Evolutionary conservation across 2,888 invertebrate species (phyloP).

Genomic region (Cryptophagus acutangulus): DNA sequence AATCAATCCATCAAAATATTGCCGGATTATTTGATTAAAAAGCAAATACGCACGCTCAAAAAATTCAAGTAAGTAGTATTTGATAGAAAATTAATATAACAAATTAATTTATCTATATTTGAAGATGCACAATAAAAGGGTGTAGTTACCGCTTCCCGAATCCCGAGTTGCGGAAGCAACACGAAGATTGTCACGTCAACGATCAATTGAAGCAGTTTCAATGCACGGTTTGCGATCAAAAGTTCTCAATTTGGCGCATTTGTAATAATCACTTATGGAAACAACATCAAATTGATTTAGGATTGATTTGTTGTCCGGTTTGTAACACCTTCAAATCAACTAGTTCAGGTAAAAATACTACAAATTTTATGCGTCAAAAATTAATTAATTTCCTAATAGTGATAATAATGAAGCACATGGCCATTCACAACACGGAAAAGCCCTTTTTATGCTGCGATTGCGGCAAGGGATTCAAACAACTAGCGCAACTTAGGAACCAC

Average conservation of each 20-base stretch:
- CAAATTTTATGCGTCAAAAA: neutral
- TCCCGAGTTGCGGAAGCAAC: slow-evolving; percentile 46
- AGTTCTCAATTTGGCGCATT: slow-evolving; percentile 59
- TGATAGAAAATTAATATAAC: slow-evolving; percentile 1
- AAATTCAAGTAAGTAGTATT: slow-evolving; percentile 33
- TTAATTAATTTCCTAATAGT: slow-evolving; percentile 7
- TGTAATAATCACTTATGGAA: slow-evolving; percentile 68
- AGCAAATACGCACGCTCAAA: slow-evolving; percentile 34
- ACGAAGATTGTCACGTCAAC: slow-evolving; percentile 52
- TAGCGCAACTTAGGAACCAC: slow-evolving; percentile 59
- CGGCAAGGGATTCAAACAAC: slow-evolving; percentile 59
- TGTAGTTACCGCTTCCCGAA: slow-evolving; percentile 55
- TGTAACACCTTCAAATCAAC: slow-evolving; percentile 55
- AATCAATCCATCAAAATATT: slow-evolving; percentile 9
- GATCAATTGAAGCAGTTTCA: slow-evolving; percentile 47
- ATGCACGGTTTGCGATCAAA: slow-evolving; percentile 52
- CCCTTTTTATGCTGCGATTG: slow-evolving; percentile 53
- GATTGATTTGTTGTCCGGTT: slow-evolving; percentile 55
- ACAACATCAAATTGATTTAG: slow-evolving; percentile 58
- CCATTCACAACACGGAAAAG: slow-evolving; percentile 54
- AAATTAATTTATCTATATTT: slow-evolving; percentile 6
- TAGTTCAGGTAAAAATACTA: slow-evolving; percentile 43
- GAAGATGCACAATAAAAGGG: slow-evolving; percentile 52
- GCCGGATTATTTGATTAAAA: slow-evolving; percentile 26
- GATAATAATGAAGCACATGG: slow-evolving; percentile 58